Evolutionary conservation across 2,113 vertebrate species (phyloP), one percentile per base, ranked within the genome.

Genomic region (Myiopsitta monachus): DNA sequence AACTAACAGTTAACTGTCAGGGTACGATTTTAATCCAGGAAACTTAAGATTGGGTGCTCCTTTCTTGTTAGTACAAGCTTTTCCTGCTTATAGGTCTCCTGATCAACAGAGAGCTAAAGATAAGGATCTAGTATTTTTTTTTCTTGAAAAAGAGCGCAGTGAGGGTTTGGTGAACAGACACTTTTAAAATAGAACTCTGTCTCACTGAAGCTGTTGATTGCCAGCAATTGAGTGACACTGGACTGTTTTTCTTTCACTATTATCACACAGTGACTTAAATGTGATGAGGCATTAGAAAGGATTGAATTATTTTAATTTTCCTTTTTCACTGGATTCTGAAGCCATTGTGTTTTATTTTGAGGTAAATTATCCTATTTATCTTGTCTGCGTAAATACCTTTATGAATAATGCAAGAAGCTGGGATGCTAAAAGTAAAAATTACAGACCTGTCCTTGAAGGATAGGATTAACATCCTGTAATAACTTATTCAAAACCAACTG

Each of bases 311-410:
- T 97, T 97, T 96, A 96, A 96, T 96, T 94, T 80, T 75, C 88
- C 92, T 96, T 96, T 96, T 95, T 92, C 62, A 84, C 30, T 80
- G 39, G 31, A 18, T 67, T 73, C 74, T 88, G 82, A 90, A 96
- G 64, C 51, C 23, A 84, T 80, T 96, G 86, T 94, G 66, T 95
- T 97, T 97, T 97, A 96, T 96, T 97, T 97, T 63, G 83, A 95
- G 68, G 87, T 94, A 97, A 97, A 97, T 96, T 93, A 97, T 95
- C 78, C 95, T 97, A 94, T 98, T 98, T 97, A 94, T 97, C 94
- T 94, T 92, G 87, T 92, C 92, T 95, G 57, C 83, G 83, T 97
- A 97, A 97, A 94, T 95, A 96, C 36, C 52, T 92, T 57, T 74
- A 94, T 97, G 88, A 98, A 97, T 97, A 97, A 97, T 96, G 47